phyloP scores from a whole-genome alignment of 2,113 vertebrate genomes.

The Marmota monax region DNA sequence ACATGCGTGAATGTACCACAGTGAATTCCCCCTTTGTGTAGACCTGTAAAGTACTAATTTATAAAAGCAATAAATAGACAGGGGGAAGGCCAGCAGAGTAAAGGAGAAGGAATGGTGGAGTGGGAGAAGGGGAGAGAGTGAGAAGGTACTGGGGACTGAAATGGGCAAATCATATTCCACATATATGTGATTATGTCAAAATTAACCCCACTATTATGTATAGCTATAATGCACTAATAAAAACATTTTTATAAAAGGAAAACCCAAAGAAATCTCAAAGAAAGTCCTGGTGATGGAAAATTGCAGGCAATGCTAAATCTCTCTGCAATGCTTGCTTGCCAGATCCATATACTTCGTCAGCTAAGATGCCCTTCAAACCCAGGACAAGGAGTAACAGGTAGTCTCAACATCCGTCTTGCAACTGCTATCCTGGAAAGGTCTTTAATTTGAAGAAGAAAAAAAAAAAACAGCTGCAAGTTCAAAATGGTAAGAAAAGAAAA shows the following conservation, averaged over 20 bases:
- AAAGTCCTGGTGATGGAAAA: neutral
- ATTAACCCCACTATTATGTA: too few relatives aligned
- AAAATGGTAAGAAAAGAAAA: neutral
- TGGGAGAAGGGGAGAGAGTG: too few relatives aligned
- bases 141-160: too few relatives aligned
- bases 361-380: conserved; percentile 25
- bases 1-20: too few relatives aligned
- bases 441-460: neutral
- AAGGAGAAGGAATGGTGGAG: too few relatives aligned
- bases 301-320: neutral
- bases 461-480: neutral
- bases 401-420: neutral
- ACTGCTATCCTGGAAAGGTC: neutral
- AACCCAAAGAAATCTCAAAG: neutral
- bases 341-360: neutral
- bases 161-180: too few relatives aligned
- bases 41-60: too few relatives aligned
- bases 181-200: too few relatives aligned
- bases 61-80: too few relatives aligned
- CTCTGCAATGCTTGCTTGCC: neutral
- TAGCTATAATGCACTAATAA: too few relatives aligned
- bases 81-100: too few relatives aligned
- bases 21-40: too few relatives aligned
- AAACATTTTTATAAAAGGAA: neutral
- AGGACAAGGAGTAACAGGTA: neutral